A percentile compares a stretch with the other conserved stretches of the same genome.
Evolutionary conservation across 2,888 invertebrate species (phyloP).

Genomic region (Agapetus fuscipes): DNA sequence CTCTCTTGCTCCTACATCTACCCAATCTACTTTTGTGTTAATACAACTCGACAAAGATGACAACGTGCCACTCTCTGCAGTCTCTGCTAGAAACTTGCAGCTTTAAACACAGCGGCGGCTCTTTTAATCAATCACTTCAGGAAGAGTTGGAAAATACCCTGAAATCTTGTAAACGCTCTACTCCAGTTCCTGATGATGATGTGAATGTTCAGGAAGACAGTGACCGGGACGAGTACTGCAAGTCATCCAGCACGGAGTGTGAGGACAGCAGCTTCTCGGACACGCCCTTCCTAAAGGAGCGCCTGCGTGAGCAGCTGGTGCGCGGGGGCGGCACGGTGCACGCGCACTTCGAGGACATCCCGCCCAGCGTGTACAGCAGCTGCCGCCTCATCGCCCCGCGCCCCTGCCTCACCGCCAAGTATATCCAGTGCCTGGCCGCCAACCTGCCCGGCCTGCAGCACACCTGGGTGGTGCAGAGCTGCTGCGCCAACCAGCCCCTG

Average conservation of each 20-base stretch:
- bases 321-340: conserved; percentile 55
- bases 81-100: no score
- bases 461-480: conserved; percentile 60
- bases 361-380: conserved; percentile 42
- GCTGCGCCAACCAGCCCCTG: conserved; percentile 33
- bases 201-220: no score
- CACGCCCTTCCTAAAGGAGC: conserved; percentile 43
- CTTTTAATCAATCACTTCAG: no score
- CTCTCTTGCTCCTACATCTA: no score
- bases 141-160: no score
- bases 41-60: no score
- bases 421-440: conserved; percentile 59
- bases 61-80: no score
- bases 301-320: conserved; percentile 49
- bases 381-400: conserved; percentile 57
- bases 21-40: no score
- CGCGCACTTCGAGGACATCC: conserved; percentile 48
- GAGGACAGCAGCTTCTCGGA: conserved; percentile 15
- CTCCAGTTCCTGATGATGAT: no score
- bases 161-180: no score
- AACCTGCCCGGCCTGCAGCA: conserved; percentile 56
- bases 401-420: conserved; percentile 65
- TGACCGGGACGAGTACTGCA: conserved; percentile 9
- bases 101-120: no score
- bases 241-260: conserved; percentile 13